Conservation (phyloP, 2,888 invertebrate genomes). For the Perithous albicinctus region DNA sequence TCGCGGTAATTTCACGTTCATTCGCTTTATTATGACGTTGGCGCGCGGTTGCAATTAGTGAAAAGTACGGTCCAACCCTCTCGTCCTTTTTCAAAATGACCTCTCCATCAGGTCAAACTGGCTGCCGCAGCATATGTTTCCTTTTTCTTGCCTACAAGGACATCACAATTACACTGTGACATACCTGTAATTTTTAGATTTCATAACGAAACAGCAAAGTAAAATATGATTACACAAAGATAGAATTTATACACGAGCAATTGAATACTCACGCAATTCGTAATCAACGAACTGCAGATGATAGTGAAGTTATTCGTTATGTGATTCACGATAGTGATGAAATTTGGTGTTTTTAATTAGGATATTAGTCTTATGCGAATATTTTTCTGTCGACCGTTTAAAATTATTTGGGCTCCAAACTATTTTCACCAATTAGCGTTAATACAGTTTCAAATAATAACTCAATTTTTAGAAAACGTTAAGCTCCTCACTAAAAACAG, state of each 20-base stretch:
- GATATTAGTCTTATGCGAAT: too few species aligned
- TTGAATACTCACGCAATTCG: neutral
- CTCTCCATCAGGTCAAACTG: neutral
- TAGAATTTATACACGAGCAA: neutral
- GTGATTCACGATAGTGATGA: too few species aligned
- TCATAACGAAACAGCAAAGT: neutral
- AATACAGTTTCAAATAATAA: too few species aligned
- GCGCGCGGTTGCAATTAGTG: slow-evolving; percentile 78
- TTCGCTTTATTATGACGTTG: slow-evolving; percentile 78
- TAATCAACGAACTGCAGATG: neutral
- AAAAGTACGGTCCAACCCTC: slow-evolving; percentile 73
- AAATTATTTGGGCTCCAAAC: too few species aligned
- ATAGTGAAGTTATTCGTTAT: too few species aligned
- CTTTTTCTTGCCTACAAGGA: neutral
- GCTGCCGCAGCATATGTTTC: neutral
- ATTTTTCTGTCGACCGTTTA: too few species aligned
- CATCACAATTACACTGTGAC: neutral
- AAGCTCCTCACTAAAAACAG: too few species aligned
- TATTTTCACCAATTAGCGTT: too few species aligned
- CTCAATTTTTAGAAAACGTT: too few species aligned
- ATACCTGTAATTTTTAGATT: neutral
- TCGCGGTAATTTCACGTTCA: slow-evolving; percentile 78
- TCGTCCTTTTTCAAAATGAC: slow-evolving; percentile 24
- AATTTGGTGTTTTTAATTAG: too few species aligned
- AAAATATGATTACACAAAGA: neutral